These are phyloP conservation scores for Plodia interpunctella DNA, from an alignment of 1,140 invertebrate species.

Conservation along the genomic window DNA sequence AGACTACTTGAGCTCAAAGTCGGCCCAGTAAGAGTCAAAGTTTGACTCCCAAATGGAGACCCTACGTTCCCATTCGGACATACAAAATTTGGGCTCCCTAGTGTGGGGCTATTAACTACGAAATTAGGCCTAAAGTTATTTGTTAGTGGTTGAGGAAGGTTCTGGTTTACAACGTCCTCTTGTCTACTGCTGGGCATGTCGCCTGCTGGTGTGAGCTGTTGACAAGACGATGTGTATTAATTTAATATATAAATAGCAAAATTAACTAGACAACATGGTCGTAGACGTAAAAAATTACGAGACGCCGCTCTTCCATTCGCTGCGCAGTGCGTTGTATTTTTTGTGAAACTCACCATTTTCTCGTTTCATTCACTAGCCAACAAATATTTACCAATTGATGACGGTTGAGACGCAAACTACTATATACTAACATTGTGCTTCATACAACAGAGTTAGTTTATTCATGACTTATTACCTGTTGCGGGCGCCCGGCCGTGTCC, in stretches of 20 bases:
- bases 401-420: too few relatives aligned
- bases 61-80: constrained; percentile 62
- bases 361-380: too few relatives aligned
- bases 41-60: constrained; percentile 62
- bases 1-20: constrained; percentile 61
- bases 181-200: constrained; percentile 49
- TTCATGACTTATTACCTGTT: constrained; percentile 35
- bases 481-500: constrained; percentile 51
- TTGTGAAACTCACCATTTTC: too few relatives aligned
- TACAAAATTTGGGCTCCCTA: constrained; percentile 71
- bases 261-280: too few relatives aligned
- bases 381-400: too few relatives aligned
- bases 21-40: constrained; percentile 51
- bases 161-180: constrained; percentile 64
- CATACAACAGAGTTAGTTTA: background rate
- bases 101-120: constrained; percentile 58
- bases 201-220: constrained; percentile 50
- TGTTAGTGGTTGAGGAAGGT: constrained; percentile 42
- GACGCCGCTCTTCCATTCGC: too few relatives aligned
- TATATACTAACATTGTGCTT: too few relatives aligned
- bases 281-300: too few relatives aligned
- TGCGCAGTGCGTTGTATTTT: too few relatives aligned
- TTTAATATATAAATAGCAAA: too few relatives aligned
- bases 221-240: constrained; percentile 15
- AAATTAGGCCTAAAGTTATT: constrained; percentile 63